Evolutionary conservation across 1,140 invertebrate genomes (phyloP).

Genomic region (Macrobrachium nipponense): DNA sequence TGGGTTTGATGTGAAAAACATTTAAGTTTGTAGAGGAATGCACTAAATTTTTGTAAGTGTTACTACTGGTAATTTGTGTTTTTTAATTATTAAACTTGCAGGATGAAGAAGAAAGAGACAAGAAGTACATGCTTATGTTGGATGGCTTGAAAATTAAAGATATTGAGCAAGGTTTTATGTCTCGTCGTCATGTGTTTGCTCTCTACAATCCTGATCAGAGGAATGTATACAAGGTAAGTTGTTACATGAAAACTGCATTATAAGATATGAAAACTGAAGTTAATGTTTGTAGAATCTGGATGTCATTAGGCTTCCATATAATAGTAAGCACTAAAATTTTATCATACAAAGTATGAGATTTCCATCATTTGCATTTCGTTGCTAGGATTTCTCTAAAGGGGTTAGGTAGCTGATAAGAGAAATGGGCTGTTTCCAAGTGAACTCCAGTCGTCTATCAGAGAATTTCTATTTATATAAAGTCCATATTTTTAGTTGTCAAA

Average conservation of each 20-base stretch:
- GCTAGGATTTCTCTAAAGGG: too few species aligned
- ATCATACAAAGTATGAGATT: too few species aligned
- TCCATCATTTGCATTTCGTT: too few species aligned
- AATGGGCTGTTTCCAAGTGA: too few species aligned
- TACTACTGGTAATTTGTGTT: not conserved
- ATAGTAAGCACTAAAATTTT: not conserved
- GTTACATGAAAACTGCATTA: not conserved
- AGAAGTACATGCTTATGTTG: constrained; percentile 99
- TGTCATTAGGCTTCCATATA: not conserved
- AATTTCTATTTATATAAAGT: too few species aligned
- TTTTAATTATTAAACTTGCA: not conserved
- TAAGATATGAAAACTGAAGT: too few species aligned
- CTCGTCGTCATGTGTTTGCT: constrained; percentile 95
- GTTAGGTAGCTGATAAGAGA: too few species aligned
- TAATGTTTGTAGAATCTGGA: too few species aligned
- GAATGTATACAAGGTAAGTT: constrained; percentile 86
- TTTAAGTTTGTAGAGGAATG: too few species aligned
- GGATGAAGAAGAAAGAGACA: constrained; percentile 88
- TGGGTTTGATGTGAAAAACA: too few species aligned
- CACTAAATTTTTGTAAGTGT: not conserved
- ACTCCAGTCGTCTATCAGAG: too few species aligned
- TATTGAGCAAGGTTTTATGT: constrained; percentile 98
- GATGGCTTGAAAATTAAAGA: constrained; percentile 97
- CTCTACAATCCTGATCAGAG: constrained; percentile 97
- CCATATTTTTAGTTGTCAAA: too few species aligned